Base-by-base conservation (phyloP, 2,113 vertebrate genomes). In the Strix uralensis region DNA sequence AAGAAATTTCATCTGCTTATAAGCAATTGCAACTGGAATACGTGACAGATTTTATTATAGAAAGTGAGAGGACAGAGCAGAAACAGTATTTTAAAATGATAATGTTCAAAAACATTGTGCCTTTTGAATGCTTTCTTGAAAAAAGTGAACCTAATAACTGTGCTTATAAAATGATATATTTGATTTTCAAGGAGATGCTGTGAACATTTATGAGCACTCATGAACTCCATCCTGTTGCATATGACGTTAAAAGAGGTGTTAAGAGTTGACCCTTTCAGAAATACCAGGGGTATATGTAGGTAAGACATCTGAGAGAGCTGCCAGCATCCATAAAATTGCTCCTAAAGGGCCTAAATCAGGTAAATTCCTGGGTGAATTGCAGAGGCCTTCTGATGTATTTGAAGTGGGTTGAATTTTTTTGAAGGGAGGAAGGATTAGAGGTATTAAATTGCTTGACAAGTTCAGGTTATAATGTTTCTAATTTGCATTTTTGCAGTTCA, bases 401-500 rank as follows among this genome's bases (percentile, higher is more conserved):
- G 3, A 78, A 66, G 81, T 81, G 84, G 61, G 78, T 55, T 91
- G 61, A 40, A 8, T 67, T 73, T 72, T 72, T 84, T 70, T 52
- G 59, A 67, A 42, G 57, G 65, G 55, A 81, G 54, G 38, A n/a
- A 65, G 46, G 22, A 67, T 79, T 65, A 38, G 65, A 74, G 78
- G 22, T 32, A 30, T 62, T 61, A 32, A 81, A 55, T 78, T 30
- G 22, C 55, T 74, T 61, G 87, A 42, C 46, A 49, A 58, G 87
- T 57, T 87, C 42, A 42, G 69, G 59, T 89, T 87, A 23, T 72
- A 15, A 29, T 20, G 51, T 61, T 73, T 58, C 70, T 62, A 17
- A 88, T 87, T 84, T 84, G 46, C 92, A 49, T 87, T 84, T 88
- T 57, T 83, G 36, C 55, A 59, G 36, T 71, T 90, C 7, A 58